Evolutionary conservation across 2,797 vertebrate species (phyloP), one percentile per base, ranked within the genome.

Genomic region (Peromyscus nudipes): DNA sequence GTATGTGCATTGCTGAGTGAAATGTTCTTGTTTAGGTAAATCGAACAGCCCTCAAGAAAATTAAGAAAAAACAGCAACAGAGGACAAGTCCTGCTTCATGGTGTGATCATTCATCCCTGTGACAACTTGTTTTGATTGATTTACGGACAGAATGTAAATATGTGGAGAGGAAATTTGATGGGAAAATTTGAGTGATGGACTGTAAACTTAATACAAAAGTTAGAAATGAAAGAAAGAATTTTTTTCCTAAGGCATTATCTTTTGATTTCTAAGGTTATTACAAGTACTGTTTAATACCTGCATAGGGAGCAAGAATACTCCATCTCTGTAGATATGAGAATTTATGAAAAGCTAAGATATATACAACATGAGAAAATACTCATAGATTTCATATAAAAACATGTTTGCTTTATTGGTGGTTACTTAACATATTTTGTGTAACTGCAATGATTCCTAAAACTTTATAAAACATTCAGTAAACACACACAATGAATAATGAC

Each of bases 401-500:
- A 6, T 4, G 97, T 98, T 97, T 97, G 84, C 81, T 97, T 93
- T 98, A 34, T 16, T 95, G 94, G 87, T 86, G 90, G 29, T 19
- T 46, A 65, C 92, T 91, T 60, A 93, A 94, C 81, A 91, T 95
- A 84, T 75, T 40, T 75, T 93, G 95, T 97, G 88, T 87, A 98
- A 98, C 98, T 96, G 29, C 62, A 96, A 80, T 82, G 19, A 69
- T 94, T 87, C 84, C 92, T 62, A 87, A 27, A 67, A 62, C 60
- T 88, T 97, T 94, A 97, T 98, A 97, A 98, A 98, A 98, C 98
- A 98, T 98, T 98, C 96, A 98, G 98, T 98, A 98, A 98, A 95
- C 97, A 37, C 27, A 75, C 94, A 71, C 80, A 97, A 83, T 95
- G 84, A 95, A 91, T 77, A 96, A 97, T 95, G 67, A 23, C 80